Evolutionary conservation across 2,797 vertebrate species (phyloP).

Genomic region (Sebastes trivittatus): DNA sequence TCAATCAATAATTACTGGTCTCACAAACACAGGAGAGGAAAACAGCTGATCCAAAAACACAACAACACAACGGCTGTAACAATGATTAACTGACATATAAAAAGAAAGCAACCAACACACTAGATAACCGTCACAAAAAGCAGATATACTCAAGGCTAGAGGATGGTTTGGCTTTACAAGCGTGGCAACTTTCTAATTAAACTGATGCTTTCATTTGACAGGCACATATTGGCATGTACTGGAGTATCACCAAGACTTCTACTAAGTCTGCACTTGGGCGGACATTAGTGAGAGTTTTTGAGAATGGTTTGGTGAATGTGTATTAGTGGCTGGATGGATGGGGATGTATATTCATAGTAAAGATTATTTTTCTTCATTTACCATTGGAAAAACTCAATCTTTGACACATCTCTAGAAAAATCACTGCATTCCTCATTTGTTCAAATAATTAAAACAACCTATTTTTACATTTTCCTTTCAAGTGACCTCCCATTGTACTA

Average conservation of each 20-base stretch:
- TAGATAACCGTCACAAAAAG: background rate
- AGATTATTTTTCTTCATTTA: background rate
- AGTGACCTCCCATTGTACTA: background rate
- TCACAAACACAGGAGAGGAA: background rate
- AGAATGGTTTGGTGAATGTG: background rate
- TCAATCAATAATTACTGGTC: constrained; percentile 36
- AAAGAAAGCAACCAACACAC: background rate
- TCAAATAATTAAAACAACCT: background rate
- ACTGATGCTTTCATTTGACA: background rate
- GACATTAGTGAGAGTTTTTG: background rate
- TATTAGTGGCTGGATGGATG: background rate
- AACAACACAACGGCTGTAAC: background rate
- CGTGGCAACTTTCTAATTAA: background rate
- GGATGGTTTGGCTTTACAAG: background rate
- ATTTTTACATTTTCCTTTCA: background rate
- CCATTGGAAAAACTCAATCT: background rate
- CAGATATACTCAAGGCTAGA: background rate
- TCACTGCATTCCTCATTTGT: background rate
- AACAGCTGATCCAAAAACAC: background rate
- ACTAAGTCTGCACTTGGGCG: background rate
- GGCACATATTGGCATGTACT: background rate
- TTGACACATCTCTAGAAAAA: background rate
- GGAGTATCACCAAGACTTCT: background rate
- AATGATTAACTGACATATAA: background rate
- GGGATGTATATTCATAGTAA: background rate